These are phyloP conservation scores for Synanceia verrucosa DNA, from an alignment of 2,797 vertebrate genomes.

Conservation along the genomic window DNA sequence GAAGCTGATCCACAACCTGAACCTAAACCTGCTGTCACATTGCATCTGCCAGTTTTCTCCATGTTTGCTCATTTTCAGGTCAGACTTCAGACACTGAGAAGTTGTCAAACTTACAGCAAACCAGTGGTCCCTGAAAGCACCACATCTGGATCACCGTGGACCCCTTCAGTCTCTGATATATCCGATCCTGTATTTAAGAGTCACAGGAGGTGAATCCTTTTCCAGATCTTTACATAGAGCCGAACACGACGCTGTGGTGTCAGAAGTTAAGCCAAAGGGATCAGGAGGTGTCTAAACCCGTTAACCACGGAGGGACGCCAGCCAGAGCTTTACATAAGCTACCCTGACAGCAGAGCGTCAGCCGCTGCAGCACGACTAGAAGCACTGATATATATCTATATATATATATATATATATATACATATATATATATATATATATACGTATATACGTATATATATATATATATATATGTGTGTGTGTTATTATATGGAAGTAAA, in stretches of 20 bases:
- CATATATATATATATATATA: no score
- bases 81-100: neutral
- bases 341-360: constrained; percentile 43
- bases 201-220: constrained; percentile 60
- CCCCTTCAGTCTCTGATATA: constrained; percentile 8
- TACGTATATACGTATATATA: no score
- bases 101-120: neutral
- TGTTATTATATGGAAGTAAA: no score
- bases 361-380: neutral
- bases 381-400: no score
- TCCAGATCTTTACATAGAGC: constrained; percentile 32
- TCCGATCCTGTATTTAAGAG: constrained; percentile 44
- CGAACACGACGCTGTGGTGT: constrained; percentile 38
- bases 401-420: no score
- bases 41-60: no score
- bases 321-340: constrained; percentile 64
- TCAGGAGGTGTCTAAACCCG: constrained; percentile 71
- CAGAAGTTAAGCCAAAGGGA: constrained; percentile 63
- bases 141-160: constrained; percentile 11
- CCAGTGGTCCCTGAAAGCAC: neutral
- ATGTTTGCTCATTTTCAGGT: no score
- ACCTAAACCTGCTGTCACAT: no score
- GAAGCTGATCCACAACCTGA: no score
- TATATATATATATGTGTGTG: no score
- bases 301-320: constrained; percentile 51